A percentile compares a stretch with the other conserved stretches of the same genome.
Evolutionary conservation across 2,797 vertebrate genomes (phyloP).

Genomic region (Acanthiza pusilla): DNA sequence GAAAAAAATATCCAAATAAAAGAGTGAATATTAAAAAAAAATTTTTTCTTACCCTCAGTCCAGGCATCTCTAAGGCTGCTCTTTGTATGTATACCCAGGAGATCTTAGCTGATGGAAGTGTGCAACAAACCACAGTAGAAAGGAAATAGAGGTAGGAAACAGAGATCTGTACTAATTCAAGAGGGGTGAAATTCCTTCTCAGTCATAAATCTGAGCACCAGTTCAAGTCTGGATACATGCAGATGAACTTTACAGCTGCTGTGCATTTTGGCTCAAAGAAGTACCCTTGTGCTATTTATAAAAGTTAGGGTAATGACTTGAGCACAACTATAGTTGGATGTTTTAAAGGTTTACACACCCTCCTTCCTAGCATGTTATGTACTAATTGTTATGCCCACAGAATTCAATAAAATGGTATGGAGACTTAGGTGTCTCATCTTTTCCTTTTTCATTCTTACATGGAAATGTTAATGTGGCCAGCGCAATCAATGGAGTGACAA

Average conservation of each 20-base stretch:
- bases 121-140: background rate
- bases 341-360: background rate
- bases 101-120: background rate
- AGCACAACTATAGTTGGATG: background rate
- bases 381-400: background rate
- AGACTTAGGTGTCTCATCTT: background rate
- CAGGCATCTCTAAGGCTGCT: background rate
- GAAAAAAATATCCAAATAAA: background rate
- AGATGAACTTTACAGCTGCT: background rate
- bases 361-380: background rate
- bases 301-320: background rate
- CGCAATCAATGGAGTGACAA: background rate
- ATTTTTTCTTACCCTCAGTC: background rate
- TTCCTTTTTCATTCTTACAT: background rate
- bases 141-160: background rate
- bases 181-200: background rate
- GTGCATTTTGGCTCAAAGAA: background rate
- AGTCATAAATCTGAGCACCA: background rate
- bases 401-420: background rate
- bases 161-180: background rate
- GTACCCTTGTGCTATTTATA: background rate
- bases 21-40: background rate
- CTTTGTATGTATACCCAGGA: background rate
- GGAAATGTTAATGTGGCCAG: background rate
- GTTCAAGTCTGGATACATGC: background rate